phyloP scores from a whole-genome alignment of 2,797 vertebrate genomes.

The Crypturellus tataupa region DNA sequence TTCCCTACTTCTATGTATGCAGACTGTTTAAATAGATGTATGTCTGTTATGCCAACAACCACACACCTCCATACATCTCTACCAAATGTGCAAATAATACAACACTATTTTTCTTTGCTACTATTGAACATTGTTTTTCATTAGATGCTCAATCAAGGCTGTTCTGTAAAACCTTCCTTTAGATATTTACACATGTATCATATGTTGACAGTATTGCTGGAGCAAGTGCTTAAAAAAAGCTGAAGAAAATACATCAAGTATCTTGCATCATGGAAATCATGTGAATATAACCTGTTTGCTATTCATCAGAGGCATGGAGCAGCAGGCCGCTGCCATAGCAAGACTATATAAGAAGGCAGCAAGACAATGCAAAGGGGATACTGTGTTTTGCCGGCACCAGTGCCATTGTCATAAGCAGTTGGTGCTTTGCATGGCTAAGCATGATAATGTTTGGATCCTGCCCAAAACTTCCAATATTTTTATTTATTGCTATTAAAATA shows the following conservation, averaged over 20 bases:
- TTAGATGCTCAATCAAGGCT: background rate
- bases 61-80: background rate
- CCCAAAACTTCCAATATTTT: conserved; percentile 14
- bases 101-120: background rate
- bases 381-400: background rate
- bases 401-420: background rate
- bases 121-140: background rate
- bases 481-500: conserved; percentile 43
- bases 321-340: background rate
- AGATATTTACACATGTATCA: background rate
- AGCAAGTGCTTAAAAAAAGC: background rate
- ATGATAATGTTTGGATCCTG: background rate
- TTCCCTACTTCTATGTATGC: background rate
- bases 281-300: background rate
- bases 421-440: background rate
- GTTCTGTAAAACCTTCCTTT: background rate
- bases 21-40: background rate
- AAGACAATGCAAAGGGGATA: background rate
- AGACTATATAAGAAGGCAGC: background rate
- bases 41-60: background rate
- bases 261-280: background rate
- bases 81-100: background rate
- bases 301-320: background rate
- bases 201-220: background rate
- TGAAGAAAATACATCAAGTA: background rate